These are phyloP conservation scores for Lasioglossum vierecki DNA, from an alignment of 2,888 invertebrate genomes.

Conservation along the genomic window DNA sequence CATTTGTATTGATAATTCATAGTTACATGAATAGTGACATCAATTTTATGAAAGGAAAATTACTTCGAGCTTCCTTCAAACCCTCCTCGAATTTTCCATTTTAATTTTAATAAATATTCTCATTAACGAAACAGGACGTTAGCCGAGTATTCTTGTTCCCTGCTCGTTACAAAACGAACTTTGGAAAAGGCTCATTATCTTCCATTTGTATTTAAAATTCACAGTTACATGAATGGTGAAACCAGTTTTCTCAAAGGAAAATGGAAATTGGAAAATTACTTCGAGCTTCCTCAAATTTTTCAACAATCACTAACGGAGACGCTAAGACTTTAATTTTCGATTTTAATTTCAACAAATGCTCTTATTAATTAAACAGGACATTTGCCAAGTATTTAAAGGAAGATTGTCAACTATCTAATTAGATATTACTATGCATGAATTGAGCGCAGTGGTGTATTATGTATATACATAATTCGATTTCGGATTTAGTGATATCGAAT, in stretches of 20 bases:
- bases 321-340: background rate
- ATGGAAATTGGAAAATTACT: background rate
- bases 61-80: background rate
- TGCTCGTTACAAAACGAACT: background rate
- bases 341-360: background rate
- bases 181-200: background rate
- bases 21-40: background rate
- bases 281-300: background rate
- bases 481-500: background rate
- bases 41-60: background rate
- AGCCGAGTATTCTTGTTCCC: background rate
- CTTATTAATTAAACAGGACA: background rate
- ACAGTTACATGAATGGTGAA: background rate
- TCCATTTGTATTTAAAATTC: background rate
- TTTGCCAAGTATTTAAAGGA: background rate
- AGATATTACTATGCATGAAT: background rate
- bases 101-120: background rate
- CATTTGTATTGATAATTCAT: background rate
- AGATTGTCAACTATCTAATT: background rate
- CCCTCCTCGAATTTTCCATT: background rate
- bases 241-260: background rate
- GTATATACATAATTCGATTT: background rate
- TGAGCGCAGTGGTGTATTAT: background rate
- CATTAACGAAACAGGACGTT: background rate
- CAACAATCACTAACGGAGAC: background rate